These are phyloP conservation scores for Malurus splendens DNA, from an alignment of 2,797 vertebrate genomes.

Conservation along the genomic window DNA sequence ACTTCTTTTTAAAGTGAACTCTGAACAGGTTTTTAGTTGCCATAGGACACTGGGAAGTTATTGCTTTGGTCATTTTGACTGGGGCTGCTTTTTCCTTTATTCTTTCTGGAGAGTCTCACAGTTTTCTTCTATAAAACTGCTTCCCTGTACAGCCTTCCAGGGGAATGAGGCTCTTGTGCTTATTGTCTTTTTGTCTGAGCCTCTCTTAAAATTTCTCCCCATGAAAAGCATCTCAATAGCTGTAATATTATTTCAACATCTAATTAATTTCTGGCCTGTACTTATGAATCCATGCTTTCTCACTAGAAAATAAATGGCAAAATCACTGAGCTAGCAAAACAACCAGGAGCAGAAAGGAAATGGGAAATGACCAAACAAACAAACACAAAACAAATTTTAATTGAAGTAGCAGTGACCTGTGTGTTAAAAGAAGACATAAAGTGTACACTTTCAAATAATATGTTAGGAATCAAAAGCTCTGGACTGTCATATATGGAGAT, in stretches of 20 bases:
- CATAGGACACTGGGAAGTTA: constrained; percentile 4
- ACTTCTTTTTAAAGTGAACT: neutral
- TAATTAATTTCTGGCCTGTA: neutral
- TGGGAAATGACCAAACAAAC: neutral
- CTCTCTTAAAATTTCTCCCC: neutral
- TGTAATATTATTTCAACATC: neutral
- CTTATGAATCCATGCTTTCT: neutral
- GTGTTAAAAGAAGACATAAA: neutral
- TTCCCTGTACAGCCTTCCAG: neutral
- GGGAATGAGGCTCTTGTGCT: neutral
- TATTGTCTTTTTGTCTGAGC: neutral
- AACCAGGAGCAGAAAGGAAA: neutral
- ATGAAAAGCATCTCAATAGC: neutral
- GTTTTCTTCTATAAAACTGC: neutral
- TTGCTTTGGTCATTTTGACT: neutral
- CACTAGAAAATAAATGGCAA: neutral
- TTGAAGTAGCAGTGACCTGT: neutral
- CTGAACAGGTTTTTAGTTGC: neutral
- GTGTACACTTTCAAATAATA: neutral
- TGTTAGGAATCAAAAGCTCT: neutral
- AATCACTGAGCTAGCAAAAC: neutral
- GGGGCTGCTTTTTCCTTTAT: neutral
- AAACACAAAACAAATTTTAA: neutral
- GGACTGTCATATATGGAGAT: neutral
- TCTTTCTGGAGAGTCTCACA: neutral